phyloP scores from a whole-genome alignment of 2,888 invertebrate species.

The Clusia tigrina region DNA sequence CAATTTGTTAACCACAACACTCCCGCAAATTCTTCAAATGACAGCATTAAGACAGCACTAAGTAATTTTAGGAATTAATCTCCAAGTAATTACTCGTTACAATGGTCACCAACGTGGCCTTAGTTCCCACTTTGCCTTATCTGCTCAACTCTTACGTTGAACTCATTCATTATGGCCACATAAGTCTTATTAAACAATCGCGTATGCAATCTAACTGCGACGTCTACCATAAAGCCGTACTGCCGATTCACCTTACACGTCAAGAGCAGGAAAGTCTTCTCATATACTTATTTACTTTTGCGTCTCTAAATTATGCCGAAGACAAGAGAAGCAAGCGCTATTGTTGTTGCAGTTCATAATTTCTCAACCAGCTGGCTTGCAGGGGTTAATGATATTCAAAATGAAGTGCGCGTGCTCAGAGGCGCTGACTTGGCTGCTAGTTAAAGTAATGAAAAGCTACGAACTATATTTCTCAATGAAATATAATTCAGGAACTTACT shows the following conservation, averaged over 20 bases:
- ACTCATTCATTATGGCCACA: constrained; percentile 13
- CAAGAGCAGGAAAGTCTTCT: no score
- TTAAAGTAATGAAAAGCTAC: constrained; percentile 3
- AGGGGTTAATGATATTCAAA: constrained; percentile 26
- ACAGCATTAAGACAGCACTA: constrained; percentile 11
- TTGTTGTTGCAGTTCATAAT: constrained; percentile 18
- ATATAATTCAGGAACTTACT: constrained; percentile 10
- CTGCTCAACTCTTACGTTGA: neutral
- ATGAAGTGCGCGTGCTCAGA: constrained; percentile 1
- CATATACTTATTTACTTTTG: no score
- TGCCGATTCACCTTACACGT: no score
- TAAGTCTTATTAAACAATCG: constrained; percentile 52
- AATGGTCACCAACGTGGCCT: neutral
- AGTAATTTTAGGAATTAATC: neutral
- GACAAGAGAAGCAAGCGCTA: no score
- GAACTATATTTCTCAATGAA: constrained; percentile 21
- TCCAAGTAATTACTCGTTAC: neutral
- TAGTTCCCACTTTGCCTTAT: neutral
- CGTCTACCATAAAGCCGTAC: constrained; percentile 3
- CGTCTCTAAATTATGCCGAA: constrained; percentile 6
- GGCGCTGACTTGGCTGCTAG: neutral
- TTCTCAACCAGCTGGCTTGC: constrained; percentile 6
- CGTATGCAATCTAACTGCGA: constrained; percentile 39
- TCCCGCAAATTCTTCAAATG: neutral
- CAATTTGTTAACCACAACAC: no score